Evolutionary conservation across 2,888 invertebrate genomes (phyloP).

Genomic region (Dusona sp.): DNA sequence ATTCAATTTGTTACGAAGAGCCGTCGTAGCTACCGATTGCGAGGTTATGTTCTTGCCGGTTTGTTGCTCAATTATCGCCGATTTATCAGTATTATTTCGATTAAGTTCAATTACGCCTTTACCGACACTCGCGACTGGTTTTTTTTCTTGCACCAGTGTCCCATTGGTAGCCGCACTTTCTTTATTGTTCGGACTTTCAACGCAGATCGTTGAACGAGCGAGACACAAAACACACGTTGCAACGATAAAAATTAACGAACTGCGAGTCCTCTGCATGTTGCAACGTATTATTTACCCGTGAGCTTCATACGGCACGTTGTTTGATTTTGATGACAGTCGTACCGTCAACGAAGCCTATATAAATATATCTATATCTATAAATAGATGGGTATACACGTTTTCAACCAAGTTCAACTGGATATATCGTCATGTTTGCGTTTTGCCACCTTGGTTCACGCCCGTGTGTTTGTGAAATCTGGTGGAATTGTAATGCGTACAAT

Average conservation of each 20-base stretch:
- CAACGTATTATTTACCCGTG: slow-evolving; percentile 52
- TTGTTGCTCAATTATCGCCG: slow-evolving; percentile 1
- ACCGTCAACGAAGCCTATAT: background rate
- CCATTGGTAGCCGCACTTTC: slow-evolving; percentile 10
- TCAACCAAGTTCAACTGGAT: slow-evolving; percentile 33
- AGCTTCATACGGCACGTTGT: slow-evolving; percentile 47
- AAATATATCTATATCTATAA: slow-evolving; percentile 5
- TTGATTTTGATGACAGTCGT: slow-evolving; percentile 32
- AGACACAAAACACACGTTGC: slow-evolving; percentile 58
- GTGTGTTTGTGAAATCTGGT: background rate
- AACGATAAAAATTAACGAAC: slow-evolving; percentile 43
- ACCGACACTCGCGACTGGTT: background rate
- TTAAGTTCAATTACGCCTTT: slow-evolving; percentile 18
- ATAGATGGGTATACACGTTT: slow-evolving; percentile 4
- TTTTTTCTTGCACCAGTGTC: slow-evolving; percentile 6
- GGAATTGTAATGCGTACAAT: background rate
- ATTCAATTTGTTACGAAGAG: slow-evolving; percentile 17
- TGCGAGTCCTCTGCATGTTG: slow-evolving; percentile 63
- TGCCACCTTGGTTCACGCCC: background rate
- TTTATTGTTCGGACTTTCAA: slow-evolving; percentile 34
- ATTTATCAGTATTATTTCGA: slow-evolving; percentile 26
- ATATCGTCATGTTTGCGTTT: slow-evolving; percentile 51
- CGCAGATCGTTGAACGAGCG: slow-evolving; percentile 46
- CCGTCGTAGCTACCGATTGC: slow-evolving; percentile 3
- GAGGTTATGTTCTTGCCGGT: slow-evolving; percentile 58